Evolutionary conservation across 2,113 vertebrate genomes (phyloP), one percentile per base, ranked within the genome.

Genomic region (Tachysurus fulvidraco): DNA sequence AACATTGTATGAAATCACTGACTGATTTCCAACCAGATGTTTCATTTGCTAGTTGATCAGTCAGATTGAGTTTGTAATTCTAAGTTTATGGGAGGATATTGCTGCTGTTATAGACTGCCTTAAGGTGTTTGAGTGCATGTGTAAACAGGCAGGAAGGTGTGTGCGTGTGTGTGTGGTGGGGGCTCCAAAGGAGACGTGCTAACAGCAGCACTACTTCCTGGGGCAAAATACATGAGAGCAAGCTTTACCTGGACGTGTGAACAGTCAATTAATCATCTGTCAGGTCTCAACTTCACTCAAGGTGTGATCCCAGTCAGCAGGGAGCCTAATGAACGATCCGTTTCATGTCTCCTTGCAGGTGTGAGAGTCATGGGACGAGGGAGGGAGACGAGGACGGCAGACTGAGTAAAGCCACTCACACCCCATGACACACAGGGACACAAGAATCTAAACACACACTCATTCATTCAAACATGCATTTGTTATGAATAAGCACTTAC

Each of bases 401-500:
- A 54, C 46, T 57, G 44, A 64, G 69, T 41, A 54, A 8, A 5
- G 52, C 65, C 78, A 30, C 85, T 55, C 77, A 76, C 77, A 89
- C 77, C 83, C 82, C 25, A 3, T 81, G 74, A 73, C 88, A 69
- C 62, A 85, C 67, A 67, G 13, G n/a, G 28, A 88, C 65, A 64
- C 83, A 80, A 36, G 36, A 50, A 10, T 67, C 65, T 41, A 21
- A 50, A 41, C 80, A 81, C 65, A 67, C 81, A 73, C 59, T 28
- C 74, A 11, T 81, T 85, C 87, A 52, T 60, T 59, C 41, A 46
- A 46, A 46, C 71, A 55, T 52, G 73, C 36, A 85, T n/a, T n/a
- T 19, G 14, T 74, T 17, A 28, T 46, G 59, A 83, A 23, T 46
- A 46, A 74, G 69, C 55, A 36, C 88, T 91, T 91, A 88, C 92